phyloP scores from a whole-genome alignment of 2,888 invertebrate genomes.

The Cacoxenus indagator region DNA sequence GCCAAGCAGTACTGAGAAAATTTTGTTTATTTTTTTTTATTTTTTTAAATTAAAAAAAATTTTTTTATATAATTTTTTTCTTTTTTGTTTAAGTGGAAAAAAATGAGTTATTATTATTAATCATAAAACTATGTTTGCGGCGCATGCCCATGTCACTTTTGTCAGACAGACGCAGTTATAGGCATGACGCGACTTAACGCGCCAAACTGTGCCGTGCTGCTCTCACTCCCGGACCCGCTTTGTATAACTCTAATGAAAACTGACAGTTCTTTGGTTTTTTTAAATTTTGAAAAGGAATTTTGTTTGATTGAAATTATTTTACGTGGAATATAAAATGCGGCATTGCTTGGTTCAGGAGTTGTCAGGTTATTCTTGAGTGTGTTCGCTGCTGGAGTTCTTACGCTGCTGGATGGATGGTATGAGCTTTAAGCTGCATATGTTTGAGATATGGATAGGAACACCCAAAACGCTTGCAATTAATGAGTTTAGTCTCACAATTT shows the following conservation, averaged over 20 bases:
- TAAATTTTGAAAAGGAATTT: background rate
- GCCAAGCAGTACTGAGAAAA: background rate
- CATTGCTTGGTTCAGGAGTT: background rate
- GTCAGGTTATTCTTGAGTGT: slow-evolving; percentile 26
- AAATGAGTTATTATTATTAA: slow-evolving; percentile 47
- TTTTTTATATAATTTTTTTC: slow-evolving; percentile 36
- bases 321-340: background rate
- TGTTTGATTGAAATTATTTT: slow-evolving; percentile 18
- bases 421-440: background rate
- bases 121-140: slow-evolving; percentile 57
- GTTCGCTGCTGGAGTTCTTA: slow-evolving; percentile 37
- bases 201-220: slow-evolving; percentile 26
- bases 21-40: background rate
- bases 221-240: slow-evolving; percentile 1
- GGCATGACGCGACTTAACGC: slow-evolving; percentile 1
- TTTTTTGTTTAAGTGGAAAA: too few species aligned
- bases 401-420: background rate
- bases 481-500: too few species aligned
- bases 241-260: slow-evolving; percentile 57
- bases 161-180: slow-evolving; percentile 22
- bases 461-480: too few species aligned
- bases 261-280: slow-evolving; percentile 50
- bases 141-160: slow-evolving; percentile 61
- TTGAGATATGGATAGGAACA: too few species aligned
- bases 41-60: too few species aligned